Conservation (phyloP, 2,797 vertebrate genomes). For the Clarias laeviceps region DNA sequence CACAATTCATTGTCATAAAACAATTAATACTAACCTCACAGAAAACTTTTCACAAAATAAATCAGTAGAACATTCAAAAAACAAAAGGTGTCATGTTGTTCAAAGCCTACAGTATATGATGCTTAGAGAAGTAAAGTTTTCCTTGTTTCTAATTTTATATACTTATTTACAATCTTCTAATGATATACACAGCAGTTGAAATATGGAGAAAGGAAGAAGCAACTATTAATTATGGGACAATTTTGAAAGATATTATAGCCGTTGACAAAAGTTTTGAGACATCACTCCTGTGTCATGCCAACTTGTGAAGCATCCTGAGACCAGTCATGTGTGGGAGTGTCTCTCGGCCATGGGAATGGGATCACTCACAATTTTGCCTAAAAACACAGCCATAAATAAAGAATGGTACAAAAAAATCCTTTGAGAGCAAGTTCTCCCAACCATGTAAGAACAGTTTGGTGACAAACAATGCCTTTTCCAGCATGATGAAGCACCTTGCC, state of each 20-base stretch:
- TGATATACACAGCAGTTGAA: neutral
- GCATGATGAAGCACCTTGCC: too few species aligned
- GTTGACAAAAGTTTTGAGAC: too few species aligned
- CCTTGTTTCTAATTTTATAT: slow-evolving; percentile 4
- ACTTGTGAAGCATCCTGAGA: too few species aligned
- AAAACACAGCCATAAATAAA: too few species aligned
- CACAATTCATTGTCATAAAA: neutral
- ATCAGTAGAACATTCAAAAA: neutral
- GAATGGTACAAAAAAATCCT: too few species aligned
- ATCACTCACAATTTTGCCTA: too few species aligned
- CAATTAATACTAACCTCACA: neutral
- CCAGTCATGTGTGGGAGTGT: too few species aligned
- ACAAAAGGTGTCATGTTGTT: neutral
- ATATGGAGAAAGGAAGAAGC: neutral
- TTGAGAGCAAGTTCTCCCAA: too few species aligned
- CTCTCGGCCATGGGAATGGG: too few species aligned
- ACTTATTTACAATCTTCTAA: neutral
- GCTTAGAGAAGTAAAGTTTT: neutral
- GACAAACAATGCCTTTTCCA: too few species aligned
- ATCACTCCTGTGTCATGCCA: too few species aligned
- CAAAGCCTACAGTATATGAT: neutral
- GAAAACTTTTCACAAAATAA: neutral
- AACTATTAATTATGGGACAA: neutral
- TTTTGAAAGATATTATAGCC: neutral
- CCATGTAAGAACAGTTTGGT: too few species aligned